Evolutionary conservation across 2,888 invertebrate species (phyloP), one percentile per base, ranked within the genome.

Genomic region (Drosophila neonasuta): DNA sequence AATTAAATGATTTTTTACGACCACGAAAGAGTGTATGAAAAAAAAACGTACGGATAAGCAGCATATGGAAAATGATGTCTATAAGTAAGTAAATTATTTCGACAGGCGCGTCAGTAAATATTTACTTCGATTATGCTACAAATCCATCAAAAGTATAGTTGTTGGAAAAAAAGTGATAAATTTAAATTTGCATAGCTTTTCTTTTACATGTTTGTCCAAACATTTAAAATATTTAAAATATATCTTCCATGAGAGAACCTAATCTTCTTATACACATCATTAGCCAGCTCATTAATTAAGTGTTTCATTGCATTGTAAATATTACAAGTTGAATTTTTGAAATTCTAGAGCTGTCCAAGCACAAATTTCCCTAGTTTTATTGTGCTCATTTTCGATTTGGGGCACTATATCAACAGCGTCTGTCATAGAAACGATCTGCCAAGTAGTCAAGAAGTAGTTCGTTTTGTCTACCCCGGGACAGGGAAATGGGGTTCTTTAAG

Each of bases 1-100:
- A 84, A 73, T 68, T 60, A 63, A 59, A 74, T 69, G 51, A 64
- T 20, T 71, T 74, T 80, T 84, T 60, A 75, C 69, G 79, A 48
- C 24, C 20, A 44, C 45, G 49, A 58, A 45, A 46, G 55, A 45
- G 58, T 24, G 41, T 29, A 32, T n/a, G 15, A 17, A 63, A 65
- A 71, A 71, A 51, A 32, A 46, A 48, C 13, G 54, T 3, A 24
- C n/a, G 24, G 6, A 32, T 54, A 44, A 54, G 20, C 10, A 8
- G 55, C 24, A 36, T 32, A 34, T 34, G 20, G 50, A 50, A 52
- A 68, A 46, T 41, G 39, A 42, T 41, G 59, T 4, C 20, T 17
- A 8, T 20, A 29, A 29, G n/a, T 42, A 50, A 32, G 32, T 44
- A 34, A 39, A 42, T 42, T 52, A 39, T 41, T 29, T 34, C 17